Evolutionary conservation across 2,888 invertebrate genomes (phyloP), one percentile per base, ranked within the genome.

Genomic region (Clusia tigrina): DNA sequence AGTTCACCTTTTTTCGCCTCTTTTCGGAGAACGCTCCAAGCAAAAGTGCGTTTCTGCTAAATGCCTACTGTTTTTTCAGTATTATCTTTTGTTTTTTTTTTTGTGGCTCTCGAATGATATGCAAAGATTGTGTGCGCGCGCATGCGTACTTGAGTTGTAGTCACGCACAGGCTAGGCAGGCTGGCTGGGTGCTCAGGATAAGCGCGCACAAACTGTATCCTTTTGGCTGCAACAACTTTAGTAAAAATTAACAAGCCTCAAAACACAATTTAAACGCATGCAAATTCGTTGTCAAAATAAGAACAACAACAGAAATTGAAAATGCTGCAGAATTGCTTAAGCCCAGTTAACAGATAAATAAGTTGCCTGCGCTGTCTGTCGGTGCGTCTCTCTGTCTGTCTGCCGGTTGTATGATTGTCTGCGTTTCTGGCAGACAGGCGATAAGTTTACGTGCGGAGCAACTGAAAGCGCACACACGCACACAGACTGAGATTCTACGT

Each of bases 191-290:
- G 3, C 20, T 6, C 42, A 42, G 18, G 25, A 57, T 54, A 20
- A 58, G 52, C 74, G 76, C 78, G 74, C 74, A 76, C 32, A n/a
- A 15, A n/a, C 3, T 6, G 42, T 42, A n/a, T 42, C 67, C 66
- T 68, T 68, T 68, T 42, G 42, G 42, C 42, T 42, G n/a, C 70
- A 64, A 67, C 68, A 69, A 72, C 73, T 69, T 77, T 69, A 71
- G 73, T 69, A 74, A 76, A 78, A 76, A 71, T 72, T 76, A 79
- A 80, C 80, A 80, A 79, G 78, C 59, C 73, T 73, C 76, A 71
- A 76, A 79, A 78, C 80, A 80, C 79, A 80, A 75, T 75, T 78
- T 74, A 70, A 70, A 65, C 73, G 77, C 79, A 80, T 80, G 79
- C 79, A 79, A 80, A 80, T 79, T 78, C 79, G 79, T 76, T 79